Evolutionary conservation across 1,140 invertebrate species (phyloP).

Genomic region (Papilio polyxenes): DNA sequence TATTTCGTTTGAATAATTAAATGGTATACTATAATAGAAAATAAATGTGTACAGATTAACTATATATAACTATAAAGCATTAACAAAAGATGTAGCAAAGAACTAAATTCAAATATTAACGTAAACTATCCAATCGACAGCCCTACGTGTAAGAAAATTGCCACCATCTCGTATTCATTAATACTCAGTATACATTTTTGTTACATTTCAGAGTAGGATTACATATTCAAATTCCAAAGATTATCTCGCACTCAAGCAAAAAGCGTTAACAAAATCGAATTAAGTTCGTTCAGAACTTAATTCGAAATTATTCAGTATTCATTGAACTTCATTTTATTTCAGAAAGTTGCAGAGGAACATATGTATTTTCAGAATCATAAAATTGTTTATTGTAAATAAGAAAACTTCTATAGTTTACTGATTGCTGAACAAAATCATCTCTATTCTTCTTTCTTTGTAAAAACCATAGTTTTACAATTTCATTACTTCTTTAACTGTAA

Average conservation of each 20-base stretch:
- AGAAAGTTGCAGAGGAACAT: background rate
- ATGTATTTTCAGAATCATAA: background rate
- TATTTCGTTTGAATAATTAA: no score
- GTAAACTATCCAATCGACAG: background rate
- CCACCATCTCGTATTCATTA: conserved; percentile 28
- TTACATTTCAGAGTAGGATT: conserved; percentile 22
- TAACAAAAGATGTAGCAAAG: background rate
- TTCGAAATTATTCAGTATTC: background rate
- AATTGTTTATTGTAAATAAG: background rate
- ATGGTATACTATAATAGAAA: no score
- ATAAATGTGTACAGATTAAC: no score
- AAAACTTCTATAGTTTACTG: background rate
- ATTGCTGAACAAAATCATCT: no score
- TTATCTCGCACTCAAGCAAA: conserved; percentile 22
- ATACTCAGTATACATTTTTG: conserved; percentile 12
- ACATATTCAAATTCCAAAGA: conserved; percentile 32
- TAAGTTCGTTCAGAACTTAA: no score
- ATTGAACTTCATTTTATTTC: background rate
- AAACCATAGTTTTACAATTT: background rate
- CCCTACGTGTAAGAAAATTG: conserved; percentile 28
- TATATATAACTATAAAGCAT: no score
- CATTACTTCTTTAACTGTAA: background rate
- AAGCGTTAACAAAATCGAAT: conserved; percentile 13
- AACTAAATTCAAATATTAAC: background rate
- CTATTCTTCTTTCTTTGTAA: no score